Evolutionary conservation across 1,140 invertebrate species (phyloP).

Genomic region (Heliconius himera): DNA sequence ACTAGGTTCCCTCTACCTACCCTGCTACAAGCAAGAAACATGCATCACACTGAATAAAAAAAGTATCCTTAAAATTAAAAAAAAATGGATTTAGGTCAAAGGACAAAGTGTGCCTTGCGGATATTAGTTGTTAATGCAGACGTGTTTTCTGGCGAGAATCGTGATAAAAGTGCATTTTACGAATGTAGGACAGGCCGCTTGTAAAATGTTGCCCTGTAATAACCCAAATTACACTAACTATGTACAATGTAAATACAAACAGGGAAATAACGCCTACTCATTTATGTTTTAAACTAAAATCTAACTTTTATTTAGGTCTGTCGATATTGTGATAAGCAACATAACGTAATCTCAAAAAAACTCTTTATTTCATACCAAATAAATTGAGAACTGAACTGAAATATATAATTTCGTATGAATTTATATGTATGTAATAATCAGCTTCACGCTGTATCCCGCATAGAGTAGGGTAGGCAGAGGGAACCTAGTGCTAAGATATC

Average conservation of each 20-base stretch:
- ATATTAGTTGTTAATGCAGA: background rate
- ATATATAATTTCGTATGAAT: too few species aligned
- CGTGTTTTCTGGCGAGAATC: slow-evolving; percentile 13
- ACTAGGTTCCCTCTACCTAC: too few species aligned
- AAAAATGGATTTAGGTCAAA: background rate
- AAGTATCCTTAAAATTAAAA: background rate
- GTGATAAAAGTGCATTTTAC: slow-evolving; percentile 6
- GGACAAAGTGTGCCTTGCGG: slow-evolving; percentile 1
- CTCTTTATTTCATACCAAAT: too few species aligned
- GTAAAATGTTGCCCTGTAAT: background rate
- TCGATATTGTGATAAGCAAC: too few species aligned
- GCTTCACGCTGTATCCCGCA: too few species aligned
- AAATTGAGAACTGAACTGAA: too few species aligned
- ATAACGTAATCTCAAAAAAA: too few species aligned
- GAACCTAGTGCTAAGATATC: too few species aligned
- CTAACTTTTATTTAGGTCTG: too few species aligned
- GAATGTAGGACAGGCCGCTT: slow-evolving; percentile 8
- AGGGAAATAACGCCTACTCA: background rate
- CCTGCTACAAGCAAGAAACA: background rate
- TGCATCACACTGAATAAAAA: background rate
- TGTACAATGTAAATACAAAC: background rate
- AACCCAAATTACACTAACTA: background rate
- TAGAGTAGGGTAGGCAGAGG: too few species aligned
- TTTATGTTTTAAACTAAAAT: too few species aligned
- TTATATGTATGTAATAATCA: too few species aligned